Evolutionary conservation across 2,797 vertebrate genomes (phyloP).

Genomic region (Eulemur rubriventer): DNA sequence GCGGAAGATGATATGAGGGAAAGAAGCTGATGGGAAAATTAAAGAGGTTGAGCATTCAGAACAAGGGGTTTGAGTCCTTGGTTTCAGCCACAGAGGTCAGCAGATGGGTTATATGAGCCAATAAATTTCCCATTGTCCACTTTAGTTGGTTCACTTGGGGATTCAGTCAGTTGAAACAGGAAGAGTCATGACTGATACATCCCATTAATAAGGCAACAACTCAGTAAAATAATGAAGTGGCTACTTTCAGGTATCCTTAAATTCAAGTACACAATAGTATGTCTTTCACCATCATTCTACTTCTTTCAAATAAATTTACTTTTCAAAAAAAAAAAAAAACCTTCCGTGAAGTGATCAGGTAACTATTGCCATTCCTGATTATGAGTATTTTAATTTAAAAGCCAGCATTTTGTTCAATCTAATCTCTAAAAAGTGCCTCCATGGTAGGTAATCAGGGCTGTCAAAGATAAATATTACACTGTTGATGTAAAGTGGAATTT

Average conservation of each 20-base stretch:
- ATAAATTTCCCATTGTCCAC: background rate
- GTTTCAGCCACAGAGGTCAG: background rate
- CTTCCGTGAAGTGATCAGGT: slow-evolving; percentile 27
- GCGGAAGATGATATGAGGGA: background rate
- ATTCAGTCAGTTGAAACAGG: slow-evolving; percentile 4
- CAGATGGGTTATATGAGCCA: background rate
- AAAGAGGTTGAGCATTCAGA: background rate
- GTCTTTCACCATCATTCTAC: background rate
- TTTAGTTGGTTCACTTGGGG: background rate
- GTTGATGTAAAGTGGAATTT: slow-evolving; percentile 65
- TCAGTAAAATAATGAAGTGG: background rate
- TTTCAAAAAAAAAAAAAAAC: background rate
- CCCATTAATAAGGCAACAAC: background rate
- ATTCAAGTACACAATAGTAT: background rate
- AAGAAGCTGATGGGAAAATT: background rate
- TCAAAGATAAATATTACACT: slow-evolving; percentile 54
- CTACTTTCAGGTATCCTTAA: background rate
- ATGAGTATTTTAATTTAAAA: slow-evolving; percentile 28
- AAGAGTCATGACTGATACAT: background rate
- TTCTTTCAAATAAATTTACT: background rate
- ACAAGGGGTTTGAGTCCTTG: background rate
- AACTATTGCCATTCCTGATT: background rate
- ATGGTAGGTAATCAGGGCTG: background rate
- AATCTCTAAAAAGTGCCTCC: slow-evolving; percentile 30
- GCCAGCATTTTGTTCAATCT: slow-evolving; percentile 24